Evolutionary conservation across 2,797 vertebrate genomes (phyloP).

Genomic region (Gobionotothen gibberifrons): DNA sequence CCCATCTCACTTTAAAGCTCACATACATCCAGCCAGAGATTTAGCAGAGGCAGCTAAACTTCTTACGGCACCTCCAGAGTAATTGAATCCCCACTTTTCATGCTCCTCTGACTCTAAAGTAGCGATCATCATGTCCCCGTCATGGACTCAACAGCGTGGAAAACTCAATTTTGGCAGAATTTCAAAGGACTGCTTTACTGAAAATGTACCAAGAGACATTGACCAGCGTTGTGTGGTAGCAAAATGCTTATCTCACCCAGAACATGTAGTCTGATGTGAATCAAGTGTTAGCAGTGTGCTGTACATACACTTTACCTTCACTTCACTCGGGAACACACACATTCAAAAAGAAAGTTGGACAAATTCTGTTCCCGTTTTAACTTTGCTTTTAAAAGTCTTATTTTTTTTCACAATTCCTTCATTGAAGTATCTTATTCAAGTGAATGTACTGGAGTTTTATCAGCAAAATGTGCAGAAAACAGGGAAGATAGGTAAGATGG

Average conservation of each 20-base stretch:
- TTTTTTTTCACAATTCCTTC: background rate
- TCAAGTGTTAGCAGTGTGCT: constrained; percentile 12
- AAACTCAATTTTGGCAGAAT: constrained; percentile 60
- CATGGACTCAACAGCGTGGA: constrained; percentile 53
- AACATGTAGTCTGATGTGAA: constrained; percentile 28
- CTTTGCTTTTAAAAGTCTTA: background rate
- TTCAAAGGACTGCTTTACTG: constrained; percentile 48
- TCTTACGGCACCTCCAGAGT: constrained; percentile 43
- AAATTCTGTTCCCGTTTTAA: background rate
- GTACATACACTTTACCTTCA: constrained; percentile 5
- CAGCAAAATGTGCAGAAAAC: background rate
- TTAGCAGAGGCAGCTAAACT: constrained; percentile 34
- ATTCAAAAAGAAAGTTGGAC: background rate
- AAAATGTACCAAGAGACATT: constrained; percentile 36
- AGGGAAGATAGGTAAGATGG: background rate
- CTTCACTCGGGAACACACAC: constrained; percentile 15
- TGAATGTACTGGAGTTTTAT: background rate
- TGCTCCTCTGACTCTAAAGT: constrained; percentile 52
- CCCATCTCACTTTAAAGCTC: constrained; percentile 14
- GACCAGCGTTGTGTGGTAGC: constrained; percentile 10
- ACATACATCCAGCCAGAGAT: constrained; percentile 12
- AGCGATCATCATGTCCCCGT: constrained; percentile 53
- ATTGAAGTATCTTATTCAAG: background rate
- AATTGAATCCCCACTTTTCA: constrained; percentile 55
- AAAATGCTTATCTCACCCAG: constrained; percentile 27